These are phyloP conservation scores for Thermophis baileyi DNA, from an alignment of 2,113 vertebrate species.

Conservation along the genomic window DNA sequence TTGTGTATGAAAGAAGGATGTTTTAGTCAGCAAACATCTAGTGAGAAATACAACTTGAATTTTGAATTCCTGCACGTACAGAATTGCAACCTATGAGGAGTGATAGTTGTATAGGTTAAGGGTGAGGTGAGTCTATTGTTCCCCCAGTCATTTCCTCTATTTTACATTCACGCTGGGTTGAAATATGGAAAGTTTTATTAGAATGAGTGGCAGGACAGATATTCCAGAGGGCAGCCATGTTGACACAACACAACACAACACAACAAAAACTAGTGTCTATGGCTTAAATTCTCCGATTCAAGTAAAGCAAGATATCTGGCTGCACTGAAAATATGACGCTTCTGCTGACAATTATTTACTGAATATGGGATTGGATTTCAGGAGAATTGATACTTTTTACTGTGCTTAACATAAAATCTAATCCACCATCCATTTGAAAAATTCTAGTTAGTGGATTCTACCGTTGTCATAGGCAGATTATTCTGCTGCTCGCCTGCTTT, in stretches of 20 bases:
- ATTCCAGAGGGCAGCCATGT: background rate
- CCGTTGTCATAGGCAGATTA: background rate
- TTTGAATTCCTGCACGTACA: constrained; percentile 12
- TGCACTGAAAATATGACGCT: background rate
- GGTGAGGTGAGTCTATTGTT: background rate
- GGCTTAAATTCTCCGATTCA: background rate
- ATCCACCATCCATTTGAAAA: background rate
- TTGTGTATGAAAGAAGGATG: background rate
- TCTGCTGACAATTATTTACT: background rate
- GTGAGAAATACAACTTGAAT: constrained; percentile 18
- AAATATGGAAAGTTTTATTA: background rate
- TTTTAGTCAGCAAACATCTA: constrained; percentile 34
- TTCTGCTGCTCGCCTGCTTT: background rate
- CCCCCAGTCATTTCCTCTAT: background rate
- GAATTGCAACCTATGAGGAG: constrained; percentile 5
- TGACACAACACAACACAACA: background rate
- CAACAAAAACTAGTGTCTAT: background rate
- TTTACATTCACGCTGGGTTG: background rate
- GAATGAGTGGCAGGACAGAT: background rate
- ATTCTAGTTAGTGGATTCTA: background rate
- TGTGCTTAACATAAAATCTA: background rate
- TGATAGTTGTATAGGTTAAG: background rate
- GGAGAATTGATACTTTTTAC: background rate
- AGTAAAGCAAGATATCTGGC: background rate
- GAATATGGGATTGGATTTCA: background rate